Evolutionary conservation across 2,797 vertebrate genomes (phyloP), one percentile per base, ranked within the genome.

Genomic region (Myotis myotis): DNA sequence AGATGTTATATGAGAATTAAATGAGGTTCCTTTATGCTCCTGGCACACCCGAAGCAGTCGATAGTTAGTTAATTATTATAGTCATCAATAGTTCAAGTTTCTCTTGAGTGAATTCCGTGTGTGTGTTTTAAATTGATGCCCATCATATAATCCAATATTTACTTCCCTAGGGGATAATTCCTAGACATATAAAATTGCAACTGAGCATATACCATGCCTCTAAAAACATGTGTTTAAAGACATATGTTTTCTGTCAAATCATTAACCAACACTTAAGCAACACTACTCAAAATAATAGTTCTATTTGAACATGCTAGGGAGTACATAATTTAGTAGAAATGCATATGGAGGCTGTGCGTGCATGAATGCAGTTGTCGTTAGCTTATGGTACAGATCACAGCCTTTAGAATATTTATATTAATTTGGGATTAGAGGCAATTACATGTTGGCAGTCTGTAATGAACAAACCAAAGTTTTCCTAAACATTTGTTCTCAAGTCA

Each of bases 201-300:
- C 36, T 53, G 79, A 87, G 79, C 95, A 33, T 88, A 51, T 83
- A 49, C 70, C 15, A 23, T 68, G n/a, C 53, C 36, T 89, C 22
- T 79, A 85, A 93, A 95, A 87, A 55, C 51, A 36, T 53, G 20
- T 80, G 47, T 79, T 94, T 91, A 76, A 94, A 93, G 72, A 85
- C 87, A 87, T 33, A 68, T 96, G 41, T 81, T 96, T 94, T 93
- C 88, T 92, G 70, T 96, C 47, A 94, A 62, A 86, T 96, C 81
- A 95, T 96, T 93, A 94, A 57, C 51, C 62, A 96, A 64, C n/a
- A 55, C n/a, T 80, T 80, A 93, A 92, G 44, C 60, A 95, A 53
- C 33, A 83, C 44, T 80, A 47, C 72, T 82, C 44, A 94, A 94
- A 94, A 86, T 95, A 96, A 81, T 94, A 85, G 93, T 96, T 87